These are phyloP conservation scores for Bubo scandiacus DNA, from an alignment of 2,113 vertebrate genomes.

Conservation along the genomic window DNA sequence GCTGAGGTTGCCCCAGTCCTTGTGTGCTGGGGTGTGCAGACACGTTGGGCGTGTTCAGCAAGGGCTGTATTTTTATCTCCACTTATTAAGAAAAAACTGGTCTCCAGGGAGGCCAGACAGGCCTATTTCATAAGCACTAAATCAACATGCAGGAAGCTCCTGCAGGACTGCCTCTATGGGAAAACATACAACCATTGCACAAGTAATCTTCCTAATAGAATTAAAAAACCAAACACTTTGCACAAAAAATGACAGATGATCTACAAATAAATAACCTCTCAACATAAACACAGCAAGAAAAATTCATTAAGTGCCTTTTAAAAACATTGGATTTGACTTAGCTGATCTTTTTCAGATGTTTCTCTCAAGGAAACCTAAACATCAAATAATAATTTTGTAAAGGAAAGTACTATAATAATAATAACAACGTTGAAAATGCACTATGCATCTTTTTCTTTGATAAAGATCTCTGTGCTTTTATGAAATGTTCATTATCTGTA, in stretches of 20 bases:
- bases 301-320: slow-evolving; percentile 64
- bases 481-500: slow-evolving; percentile 38
- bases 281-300: slow-evolving; percentile 51
- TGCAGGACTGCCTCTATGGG: slow-evolving; percentile 22
- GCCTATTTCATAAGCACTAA: neutral
- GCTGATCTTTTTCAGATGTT: slow-evolving; percentile 60
- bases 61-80: neutral
- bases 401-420: slow-evolving; percentile 30
- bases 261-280: slow-evolving; percentile 45
- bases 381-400: slow-evolving; percentile 65
- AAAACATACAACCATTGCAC: slow-evolving; percentile 21
- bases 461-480: slow-evolving; percentile 1
- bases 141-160: neutral
- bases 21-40: neutral
- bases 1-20: neutral
- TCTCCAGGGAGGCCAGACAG: neutral
- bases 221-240: slow-evolving; percentile 31
- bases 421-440: slow-evolving; percentile 1
- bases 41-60: fast-evolving
- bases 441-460: slow-evolving; percentile 19
- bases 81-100: neutral
- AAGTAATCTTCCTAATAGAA: slow-evolving; percentile 25
- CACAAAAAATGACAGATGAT: slow-evolving; percentile 25
- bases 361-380: slow-evolving; percentile 58
- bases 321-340: slow-evolving; percentile 57